Base-by-base conservation (phyloP, 2,113 vertebrate genomes). In the Nycticorax nycticorax region DNA sequence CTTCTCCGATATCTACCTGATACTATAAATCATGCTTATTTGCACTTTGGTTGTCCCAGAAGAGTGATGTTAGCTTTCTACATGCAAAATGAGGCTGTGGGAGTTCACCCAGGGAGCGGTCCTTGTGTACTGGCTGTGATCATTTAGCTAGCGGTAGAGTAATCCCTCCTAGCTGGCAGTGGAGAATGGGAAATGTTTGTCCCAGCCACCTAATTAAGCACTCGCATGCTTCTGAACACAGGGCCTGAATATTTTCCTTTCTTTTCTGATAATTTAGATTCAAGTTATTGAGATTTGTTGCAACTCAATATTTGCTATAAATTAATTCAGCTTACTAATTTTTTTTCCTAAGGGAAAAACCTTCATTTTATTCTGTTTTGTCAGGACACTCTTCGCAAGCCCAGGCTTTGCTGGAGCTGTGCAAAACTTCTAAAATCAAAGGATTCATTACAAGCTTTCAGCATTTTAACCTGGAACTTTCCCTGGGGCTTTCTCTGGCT, bases 211-310 rank as follows among this genome's bases (percentile, higher is more conserved):
- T 89, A n/a, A 63, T 18, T 23, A 66, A 74, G 7, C 27, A 43
- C 23, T 71, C 3, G 30, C 7, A 11, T 2, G 1, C 22, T 76
- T 79, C 47, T 39, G 14, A 88, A 59, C 11, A 6, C 0, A 0
- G 18, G 13, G 4, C 22, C 23, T 23, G 18, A 88, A 60, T 76
- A 68, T 67, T 73, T 88, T 68, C 10, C 30, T 81, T 8, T 28
- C 39, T 74, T 80, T 80, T 45, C 45, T 80, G 30, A 53, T 74
- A n/a, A 32, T 21, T 91, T 17, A 43, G 18, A 78, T 71, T 63
- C 35, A 53, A 16, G 43, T 75, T 59, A 59, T 5, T 69, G 64
- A 75, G 37, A 84, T 41, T 62, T 89, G 5, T 84, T 89, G 55
- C 32, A 67, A 35, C 10, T 8, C 14, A 66, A 45, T 33, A 37